Percentiles rank a stretch among this genome's conserved stretches.
phyloP scores from a whole-genome alignment of 1,140 invertebrate genomes.

The Rhagoletis zephyria region DNA sequence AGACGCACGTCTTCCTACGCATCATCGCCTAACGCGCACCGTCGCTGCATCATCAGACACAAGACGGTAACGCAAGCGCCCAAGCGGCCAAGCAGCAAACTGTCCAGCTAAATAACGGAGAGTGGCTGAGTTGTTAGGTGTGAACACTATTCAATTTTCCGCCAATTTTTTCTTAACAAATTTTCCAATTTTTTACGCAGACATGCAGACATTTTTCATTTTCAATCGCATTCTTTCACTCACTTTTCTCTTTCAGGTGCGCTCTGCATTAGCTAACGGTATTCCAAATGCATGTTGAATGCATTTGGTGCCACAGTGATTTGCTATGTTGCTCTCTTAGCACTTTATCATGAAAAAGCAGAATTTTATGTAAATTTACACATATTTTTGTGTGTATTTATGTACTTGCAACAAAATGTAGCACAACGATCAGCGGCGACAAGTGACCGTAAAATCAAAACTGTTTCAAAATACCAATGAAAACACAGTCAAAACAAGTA shows the following conservation, averaged over 20 bases:
- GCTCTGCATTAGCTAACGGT: not conserved
- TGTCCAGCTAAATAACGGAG: not conserved
- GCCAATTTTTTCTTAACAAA: slow-evolving; percentile 44
- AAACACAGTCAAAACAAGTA: not conserved
- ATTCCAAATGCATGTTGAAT: not conserved
- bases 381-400: not conserved
- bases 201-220: slow-evolving; percentile 43
- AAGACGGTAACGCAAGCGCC: not conserved
- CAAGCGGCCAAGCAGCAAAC: not conserved
- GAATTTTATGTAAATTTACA: slow-evolving; percentile 26
- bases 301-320: not conserved
- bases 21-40: not conserved
- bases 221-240: not conserved
- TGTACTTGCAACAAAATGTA: not conserved
- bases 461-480: slow-evolving; percentile 10
- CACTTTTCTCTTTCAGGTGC: not conserved
- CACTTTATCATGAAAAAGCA: slow-evolving; percentile 4
- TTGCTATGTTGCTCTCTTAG: not conserved
- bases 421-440: not conserved
- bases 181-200: slow-evolving; percentile 50
- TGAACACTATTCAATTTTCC: slow-evolving; percentile 49
- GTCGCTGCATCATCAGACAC: not conserved
- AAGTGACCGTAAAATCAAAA: slow-evolving; percentile 41
- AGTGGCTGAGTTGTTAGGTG: not conserved
- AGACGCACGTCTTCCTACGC: slow-evolving; percentile 17